These are phyloP conservation scores for Carabus problematicus DNA, from an alignment of 2,888 invertebrate genomes.

Conservation along the genomic window DNA sequence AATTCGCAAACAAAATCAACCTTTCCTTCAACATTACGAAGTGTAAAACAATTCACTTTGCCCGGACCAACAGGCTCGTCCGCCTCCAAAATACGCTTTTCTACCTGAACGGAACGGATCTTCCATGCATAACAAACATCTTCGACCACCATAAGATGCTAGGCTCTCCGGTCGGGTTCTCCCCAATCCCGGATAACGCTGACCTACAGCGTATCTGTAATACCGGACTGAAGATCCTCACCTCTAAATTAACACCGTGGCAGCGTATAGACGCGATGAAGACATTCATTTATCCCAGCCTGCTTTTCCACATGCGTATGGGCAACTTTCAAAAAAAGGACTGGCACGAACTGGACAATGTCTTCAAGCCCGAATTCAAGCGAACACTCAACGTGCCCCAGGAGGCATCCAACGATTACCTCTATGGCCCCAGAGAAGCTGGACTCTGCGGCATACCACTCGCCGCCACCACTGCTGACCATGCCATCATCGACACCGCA, in stretches of 20 bases:
- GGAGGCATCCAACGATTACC: neutral
- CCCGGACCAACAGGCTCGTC: too few species aligned
- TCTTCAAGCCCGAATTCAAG: neutral
- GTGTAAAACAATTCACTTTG: too few species aligned
- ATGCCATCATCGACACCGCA: neutral
- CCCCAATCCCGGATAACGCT: conserved; percentile 4
- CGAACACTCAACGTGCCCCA: neutral
- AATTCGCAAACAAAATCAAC: too few species aligned
- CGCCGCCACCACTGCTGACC: neutral
- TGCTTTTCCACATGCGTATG: neutral
- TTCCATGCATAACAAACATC: neutral
- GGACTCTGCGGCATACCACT: neutral
- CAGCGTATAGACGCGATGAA: neutral
- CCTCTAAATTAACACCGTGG: neutral
- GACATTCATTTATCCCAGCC: neutral
- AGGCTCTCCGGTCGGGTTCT: conserved; percentile 4
- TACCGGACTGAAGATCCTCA: too few species aligned
- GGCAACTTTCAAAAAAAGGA: neutral
- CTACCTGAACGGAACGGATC: neutral
- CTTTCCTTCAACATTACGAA: too few species aligned
- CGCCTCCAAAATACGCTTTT: too few species aligned
- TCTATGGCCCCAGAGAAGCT: neutral
- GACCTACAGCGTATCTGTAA: too few species aligned
- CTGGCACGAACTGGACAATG: neutral
- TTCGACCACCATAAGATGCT: conserved; percentile 1